A percentile compares a stretch with the other conserved stretches of the same genome.
Evolutionary conservation across 2,888 invertebrate genomes (phyloP).

Genomic region (Ennomos erosarius): DNA sequence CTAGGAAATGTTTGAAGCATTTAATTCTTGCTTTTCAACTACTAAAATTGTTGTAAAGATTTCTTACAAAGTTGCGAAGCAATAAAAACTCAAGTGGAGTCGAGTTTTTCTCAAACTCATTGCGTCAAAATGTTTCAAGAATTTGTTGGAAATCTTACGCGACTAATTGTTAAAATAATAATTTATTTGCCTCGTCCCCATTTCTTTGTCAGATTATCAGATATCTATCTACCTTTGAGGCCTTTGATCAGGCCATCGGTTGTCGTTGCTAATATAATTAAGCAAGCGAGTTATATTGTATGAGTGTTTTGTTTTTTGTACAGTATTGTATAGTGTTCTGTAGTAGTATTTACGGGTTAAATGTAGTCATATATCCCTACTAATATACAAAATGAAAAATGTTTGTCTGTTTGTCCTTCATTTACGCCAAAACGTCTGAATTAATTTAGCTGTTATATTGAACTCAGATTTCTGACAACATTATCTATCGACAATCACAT

Average conservation of each 20-base stretch:
- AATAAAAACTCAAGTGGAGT: slow-evolving; percentile 36
- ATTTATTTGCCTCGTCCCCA: slow-evolving; percentile 1
- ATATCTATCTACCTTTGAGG: neutral
- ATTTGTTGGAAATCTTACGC: slow-evolving; percentile 20
- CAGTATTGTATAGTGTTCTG: no score
- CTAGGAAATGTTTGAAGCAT: slow-evolving; percentile 14
- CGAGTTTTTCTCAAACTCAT: slow-evolving; percentile 31
- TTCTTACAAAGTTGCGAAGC: slow-evolving; percentile 35
- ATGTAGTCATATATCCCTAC: no score
- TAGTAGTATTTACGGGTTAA: no score
- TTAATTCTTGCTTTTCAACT: slow-evolving; percentile 3
- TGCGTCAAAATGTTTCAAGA: slow-evolving; percentile 24
- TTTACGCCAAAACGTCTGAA: no score
- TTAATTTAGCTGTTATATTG: no score
- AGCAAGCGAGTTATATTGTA: neutral
- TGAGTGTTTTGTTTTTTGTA: no score
- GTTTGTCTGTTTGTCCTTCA: no score
- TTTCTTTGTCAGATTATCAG: neutral
- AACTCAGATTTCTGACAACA: no score
- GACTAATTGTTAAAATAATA: slow-evolving; percentile 23
- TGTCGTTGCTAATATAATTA: slow-evolving; percentile 2
- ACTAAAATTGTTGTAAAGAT: slow-evolving; percentile 21
- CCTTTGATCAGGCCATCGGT: slow-evolving; percentile 5
- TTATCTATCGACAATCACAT: no score
- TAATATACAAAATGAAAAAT: no score